A percentile compares a stretch with the other conserved stretches of the same genome.
Evolutionary conservation across 2,888 invertebrate genomes (phyloP).

Genomic region (Athalia circularis): DNA sequence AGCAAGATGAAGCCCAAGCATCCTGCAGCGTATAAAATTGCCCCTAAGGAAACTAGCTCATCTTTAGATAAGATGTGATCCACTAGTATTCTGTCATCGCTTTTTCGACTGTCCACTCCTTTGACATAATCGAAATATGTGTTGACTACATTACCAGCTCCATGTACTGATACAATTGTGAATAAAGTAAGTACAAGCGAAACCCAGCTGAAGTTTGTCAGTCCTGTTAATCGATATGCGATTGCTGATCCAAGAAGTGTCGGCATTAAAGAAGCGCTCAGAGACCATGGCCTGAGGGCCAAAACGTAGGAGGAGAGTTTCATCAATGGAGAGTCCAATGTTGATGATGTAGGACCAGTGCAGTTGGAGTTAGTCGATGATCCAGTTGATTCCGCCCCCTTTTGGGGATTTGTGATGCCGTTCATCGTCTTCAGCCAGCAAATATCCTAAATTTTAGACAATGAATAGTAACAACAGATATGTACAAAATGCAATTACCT

Average conservation of each 20-base stretch:
- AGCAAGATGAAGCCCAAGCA: slow-evolving; percentile 88
- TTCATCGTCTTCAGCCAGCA: slow-evolving; percentile 61
- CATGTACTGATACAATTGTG: slow-evolving; percentile 94
- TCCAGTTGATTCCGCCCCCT: slow-evolving; percentile 51
- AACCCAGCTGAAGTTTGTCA: slow-evolving; percentile 85
- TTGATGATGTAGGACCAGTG: slow-evolving; percentile 55
- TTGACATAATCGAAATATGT: slow-evolving; percentile 97
- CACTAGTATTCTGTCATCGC: slow-evolving; percentile 96
- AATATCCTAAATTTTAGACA: slow-evolving; percentile 39
- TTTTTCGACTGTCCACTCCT: slow-evolving; percentile 94
- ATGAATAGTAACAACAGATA: neutral
- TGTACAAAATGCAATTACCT: neutral
- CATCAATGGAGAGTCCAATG: slow-evolving; percentile 80
- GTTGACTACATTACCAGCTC: slow-evolving; percentile 97
- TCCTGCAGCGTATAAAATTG: slow-evolving; percentile 90
- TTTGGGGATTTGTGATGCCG: slow-evolving; percentile 55
- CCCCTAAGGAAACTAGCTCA: slow-evolving; percentile 91
- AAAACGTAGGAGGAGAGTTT: slow-evolving; percentile 92
- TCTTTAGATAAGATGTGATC: slow-evolving; percentile 91
- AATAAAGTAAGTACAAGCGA: slow-evolving; percentile 88
- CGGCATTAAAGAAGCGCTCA: slow-evolving; percentile 93
- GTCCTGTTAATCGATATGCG: slow-evolving; percentile 88
- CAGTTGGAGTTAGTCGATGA: slow-evolving; percentile 53
- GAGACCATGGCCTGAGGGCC: slow-evolving; percentile 94
- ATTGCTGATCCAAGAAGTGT: slow-evolving; percentile 92